Percentiles rank a stretch among this genome's conserved stretches.
Conservation (phyloP, 53 echinoderm and acorn worm species). For the Echinarachnius parma region DNA sequence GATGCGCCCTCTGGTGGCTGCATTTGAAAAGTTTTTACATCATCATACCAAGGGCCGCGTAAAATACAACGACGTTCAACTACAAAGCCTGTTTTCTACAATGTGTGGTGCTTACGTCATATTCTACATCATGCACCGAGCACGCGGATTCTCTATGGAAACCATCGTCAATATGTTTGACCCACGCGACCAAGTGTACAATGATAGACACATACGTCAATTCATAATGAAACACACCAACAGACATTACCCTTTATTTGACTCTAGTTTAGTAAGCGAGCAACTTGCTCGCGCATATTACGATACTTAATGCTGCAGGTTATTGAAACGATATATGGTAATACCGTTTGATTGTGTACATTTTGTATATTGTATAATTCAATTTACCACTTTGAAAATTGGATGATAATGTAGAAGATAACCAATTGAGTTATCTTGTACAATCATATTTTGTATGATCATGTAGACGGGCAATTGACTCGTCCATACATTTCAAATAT, state of each 20-base stretch:
- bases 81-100: not conserved
- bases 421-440: too few relatives aligned
- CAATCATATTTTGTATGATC: too few relatives aligned
- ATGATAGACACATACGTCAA: not conserved
- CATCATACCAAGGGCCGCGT: conserved; percentile 2
- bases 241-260: not conserved
- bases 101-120: not conserved
- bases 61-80: not conserved
- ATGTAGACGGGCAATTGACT: too few relatives aligned
- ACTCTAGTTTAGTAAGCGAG: not conserved
- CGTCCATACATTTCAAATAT: too few relatives aligned
- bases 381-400: too few relatives aligned
- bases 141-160: not conserved
- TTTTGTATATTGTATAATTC: too few relatives aligned
- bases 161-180: conserved; percentile 13
- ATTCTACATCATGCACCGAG: not conserved
- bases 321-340: too few relatives aligned
- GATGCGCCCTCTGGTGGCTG: not conserved
- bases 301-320: too few relatives aligned
- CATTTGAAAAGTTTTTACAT: not conserved
- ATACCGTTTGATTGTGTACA: too few relatives aligned
- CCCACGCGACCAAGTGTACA: not conserved
- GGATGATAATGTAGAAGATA: too few relatives aligned
- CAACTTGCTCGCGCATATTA: conserved; percentile 9
- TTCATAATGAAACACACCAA: conserved; percentile 1